A percentile compares a stretch with the other conserved stretches of the same genome.
phyloP scores from a whole-genome alignment of 2,888 invertebrate genomes.

The Diabrotica balteata region DNA sequence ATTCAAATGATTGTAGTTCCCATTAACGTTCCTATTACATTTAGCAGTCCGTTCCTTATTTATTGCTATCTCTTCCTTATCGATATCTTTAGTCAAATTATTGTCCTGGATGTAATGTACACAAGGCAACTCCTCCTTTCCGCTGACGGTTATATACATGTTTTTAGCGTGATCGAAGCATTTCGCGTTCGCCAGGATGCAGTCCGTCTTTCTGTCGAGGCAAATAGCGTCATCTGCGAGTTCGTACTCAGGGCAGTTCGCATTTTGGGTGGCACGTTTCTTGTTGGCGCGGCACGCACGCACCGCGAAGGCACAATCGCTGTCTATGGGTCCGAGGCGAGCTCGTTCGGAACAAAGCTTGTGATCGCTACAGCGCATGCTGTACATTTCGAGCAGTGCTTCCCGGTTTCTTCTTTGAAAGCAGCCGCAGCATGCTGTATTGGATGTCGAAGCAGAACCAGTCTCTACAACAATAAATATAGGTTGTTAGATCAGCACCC shows the following conservation, averaged over 20 bases:
- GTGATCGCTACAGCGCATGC: constrained; percentile 54
- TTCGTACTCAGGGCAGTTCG: constrained; percentile 54
- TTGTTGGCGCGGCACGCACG: constrained; percentile 41
- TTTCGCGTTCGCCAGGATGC: constrained; percentile 50
- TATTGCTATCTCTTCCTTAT: constrained; percentile 1
- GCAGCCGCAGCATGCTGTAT: constrained; percentile 59
- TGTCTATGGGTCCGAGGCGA: constrained; percentile 57
- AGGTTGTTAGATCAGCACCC: neutral
- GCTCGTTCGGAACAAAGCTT: constrained; percentile 55
- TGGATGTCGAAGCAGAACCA: constrained; percentile 61
- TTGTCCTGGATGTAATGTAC: constrained; percentile 47
- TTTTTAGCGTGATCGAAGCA: constrained; percentile 54
- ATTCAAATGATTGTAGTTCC: constrained; percentile 55
- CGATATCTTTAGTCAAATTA: constrained; percentile 25
- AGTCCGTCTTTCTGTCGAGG: constrained; percentile 55
- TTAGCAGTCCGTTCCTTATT: constrained; percentile 27
- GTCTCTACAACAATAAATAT: constrained; percentile 57
- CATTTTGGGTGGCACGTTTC: constrained; percentile 40
- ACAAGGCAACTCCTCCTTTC: constrained; percentile 75
- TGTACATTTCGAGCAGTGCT: constrained; percentile 67
- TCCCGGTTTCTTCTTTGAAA: constrained; percentile 59
- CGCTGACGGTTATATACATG: constrained; percentile 68
- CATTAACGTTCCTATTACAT: constrained; percentile 50
- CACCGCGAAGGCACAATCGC: constrained; percentile 53
- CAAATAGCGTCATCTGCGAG: constrained; percentile 60